Base-by-base conservation (phyloP, 2,888 invertebrate genomes). In the Tetropium fuscum region DNA sequence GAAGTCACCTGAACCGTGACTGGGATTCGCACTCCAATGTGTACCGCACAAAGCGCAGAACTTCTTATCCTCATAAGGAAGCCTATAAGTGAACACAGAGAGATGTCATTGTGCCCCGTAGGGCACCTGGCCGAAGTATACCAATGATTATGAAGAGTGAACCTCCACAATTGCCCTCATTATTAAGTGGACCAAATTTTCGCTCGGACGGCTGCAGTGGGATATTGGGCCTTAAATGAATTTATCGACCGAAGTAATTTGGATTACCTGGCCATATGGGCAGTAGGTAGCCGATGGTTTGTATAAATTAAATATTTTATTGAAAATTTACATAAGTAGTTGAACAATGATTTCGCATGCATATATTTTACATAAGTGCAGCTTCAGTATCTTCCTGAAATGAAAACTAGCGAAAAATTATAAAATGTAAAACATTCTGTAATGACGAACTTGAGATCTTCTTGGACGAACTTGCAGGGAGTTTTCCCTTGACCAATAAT, bases 41-140 rank as follows among this genome's bases (percentile, higher is more conserved):
- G 41, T 41, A 27, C 41, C 18, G 40, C 40, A 53, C 44, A 53
- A 53, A 43, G 53, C 53, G 4, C 43, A n/a, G 13, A 40, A 38
- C 51, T 51, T 40, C 48, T 51, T 51, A 27, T 27, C 40, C 27
- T 48, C 27, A 13, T 25, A 51, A 51, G 27, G 51, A 51, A 51
- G 40, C 51, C 27, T 19, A 36, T 44, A 53, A 44, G 36, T 43
- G 43, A 43, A 43, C 25, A 40, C 16, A 20, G 30, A 34, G 22
- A 41, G 45, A 27, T 41, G 53, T 44, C 44, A 43, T 53, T 43
- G 53, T 53, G 53, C 32, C 32, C 27, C 16, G 51, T 32, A 43
- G 44, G 43, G 57, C 57, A 57, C 57, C 57, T 57, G 57, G 57
- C 41, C 43, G 11, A 32, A 49, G 47, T 49, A 30, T 43, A 13